These are phyloP conservation scores for Acleris holmiana DNA, from an alignment of 2,888 invertebrate species.

Conservation along the genomic window DNA sequence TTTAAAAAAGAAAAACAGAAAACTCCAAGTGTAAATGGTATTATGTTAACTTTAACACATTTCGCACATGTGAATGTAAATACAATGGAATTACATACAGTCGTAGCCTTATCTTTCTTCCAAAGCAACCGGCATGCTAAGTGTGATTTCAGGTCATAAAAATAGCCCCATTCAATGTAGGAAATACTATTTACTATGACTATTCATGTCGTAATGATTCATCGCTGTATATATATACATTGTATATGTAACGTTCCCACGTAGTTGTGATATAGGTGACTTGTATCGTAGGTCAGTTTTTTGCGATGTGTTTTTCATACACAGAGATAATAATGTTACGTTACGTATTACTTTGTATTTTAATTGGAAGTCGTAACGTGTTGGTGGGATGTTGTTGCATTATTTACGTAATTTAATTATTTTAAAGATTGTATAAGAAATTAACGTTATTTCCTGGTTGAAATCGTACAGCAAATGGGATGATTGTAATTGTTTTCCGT, in stretches of 20 bases:
- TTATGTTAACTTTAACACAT: too few species aligned
- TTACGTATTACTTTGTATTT: conserved; percentile 25
- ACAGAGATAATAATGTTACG: conserved; percentile 6
- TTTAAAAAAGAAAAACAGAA: too few species aligned
- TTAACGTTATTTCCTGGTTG: not conserved
- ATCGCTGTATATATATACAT: conserved; percentile 35
- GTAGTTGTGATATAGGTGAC: conserved; percentile 35
- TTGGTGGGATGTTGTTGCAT: not conserved
- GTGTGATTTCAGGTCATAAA: conserved; percentile 5
- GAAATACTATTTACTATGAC: conserved; percentile 35
- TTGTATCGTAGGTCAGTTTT: conserved; percentile 61
- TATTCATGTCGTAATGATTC: conserved; percentile 32
- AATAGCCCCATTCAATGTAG: conserved; percentile 22
- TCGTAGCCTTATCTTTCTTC: not conserved
- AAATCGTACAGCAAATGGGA: too few species aligned
- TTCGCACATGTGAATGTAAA: too few species aligned
- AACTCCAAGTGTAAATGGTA: too few species aligned
- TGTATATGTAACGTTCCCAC: conserved; percentile 36
- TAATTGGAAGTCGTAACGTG: not conserved
- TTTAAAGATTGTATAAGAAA: conserved; percentile 3
- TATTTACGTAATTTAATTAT: conserved; percentile 1
- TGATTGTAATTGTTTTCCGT: too few species aligned
- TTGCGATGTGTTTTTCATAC: conserved; percentile 46
- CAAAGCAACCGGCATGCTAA: not conserved
- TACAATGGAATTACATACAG: too few species aligned